phyloP scores from a whole-genome alignment of 2,797 vertebrate species.

The Pachyuromys duprasi region DNA sequence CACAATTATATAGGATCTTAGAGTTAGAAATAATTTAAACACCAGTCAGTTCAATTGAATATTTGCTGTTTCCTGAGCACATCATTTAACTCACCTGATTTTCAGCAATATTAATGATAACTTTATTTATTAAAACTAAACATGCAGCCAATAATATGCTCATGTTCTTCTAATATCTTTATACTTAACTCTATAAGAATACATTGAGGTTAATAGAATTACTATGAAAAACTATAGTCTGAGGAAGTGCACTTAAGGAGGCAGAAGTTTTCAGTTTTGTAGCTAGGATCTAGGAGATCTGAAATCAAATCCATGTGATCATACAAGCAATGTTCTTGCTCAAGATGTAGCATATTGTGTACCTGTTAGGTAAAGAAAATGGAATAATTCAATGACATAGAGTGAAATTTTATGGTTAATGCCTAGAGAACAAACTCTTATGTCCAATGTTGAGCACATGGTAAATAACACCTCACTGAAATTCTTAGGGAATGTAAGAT shows the following conservation, averaged over 20 bases:
- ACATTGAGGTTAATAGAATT: neutral
- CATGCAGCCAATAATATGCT: neutral
- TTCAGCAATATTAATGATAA: constrained; percentile 43
- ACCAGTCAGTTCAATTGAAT: neutral
- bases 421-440: neutral
- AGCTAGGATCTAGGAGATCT: neutral
- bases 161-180: neutral
- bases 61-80: neutral
- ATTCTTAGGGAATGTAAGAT: constrained; percentile 54
- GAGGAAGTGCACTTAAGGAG: neutral
- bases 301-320: neutral
- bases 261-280: neutral
- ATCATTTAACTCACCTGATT: neutral
- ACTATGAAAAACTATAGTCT: neutral
- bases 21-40: constrained; percentile 44
- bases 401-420: neutral
- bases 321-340: neutral
- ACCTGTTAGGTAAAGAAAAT: neutral
- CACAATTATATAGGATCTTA: constrained; percentile 15
- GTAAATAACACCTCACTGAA: constrained; percentile 50
- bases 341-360: neutral
- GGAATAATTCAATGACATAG: constrained; percentile 44
- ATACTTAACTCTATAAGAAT: constrained; percentile 22
- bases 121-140: neutral
- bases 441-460: constrained; percentile 50